These are phyloP conservation scores for Typhlichthys subterraneus DNA, from an alignment of 2,797 vertebrate genomes.

Conservation along the genomic window DNA sequence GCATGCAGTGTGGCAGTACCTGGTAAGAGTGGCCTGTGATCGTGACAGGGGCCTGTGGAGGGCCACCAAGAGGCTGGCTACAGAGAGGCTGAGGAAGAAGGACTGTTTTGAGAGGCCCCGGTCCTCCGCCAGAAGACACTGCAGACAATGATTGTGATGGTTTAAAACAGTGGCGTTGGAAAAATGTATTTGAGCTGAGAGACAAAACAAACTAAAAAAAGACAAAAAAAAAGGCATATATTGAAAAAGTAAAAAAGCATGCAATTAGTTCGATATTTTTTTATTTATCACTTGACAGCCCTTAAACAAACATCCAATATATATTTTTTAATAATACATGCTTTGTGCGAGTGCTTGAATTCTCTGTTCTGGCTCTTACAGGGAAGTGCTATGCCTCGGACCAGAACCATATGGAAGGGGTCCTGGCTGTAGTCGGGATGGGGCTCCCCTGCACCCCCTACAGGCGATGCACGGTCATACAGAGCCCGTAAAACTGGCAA, in stretches of 20 bases:
- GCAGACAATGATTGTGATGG: slow-evolving; percentile 17
- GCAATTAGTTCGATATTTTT: no score
- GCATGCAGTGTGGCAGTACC: slow-evolving; percentile 40
- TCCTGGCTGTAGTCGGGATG: slow-evolving; percentile 89
- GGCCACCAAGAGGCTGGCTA: slow-evolving; percentile 58
- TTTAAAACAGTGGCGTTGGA: background rate
- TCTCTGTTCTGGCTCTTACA: slow-evolving; percentile 69
- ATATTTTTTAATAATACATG: no score
- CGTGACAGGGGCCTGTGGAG: slow-evolving; percentile 68
- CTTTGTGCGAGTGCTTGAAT: background rate
- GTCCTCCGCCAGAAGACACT: slow-evolving; percentile 75
- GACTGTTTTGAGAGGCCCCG: slow-evolving; percentile 81
- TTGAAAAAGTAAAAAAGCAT: no score
- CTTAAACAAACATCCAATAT: no score
- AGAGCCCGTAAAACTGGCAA: slow-evolving; percentile 85
- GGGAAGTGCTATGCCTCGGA: slow-evolving; percentile 88
- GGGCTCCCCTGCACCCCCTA: slow-evolving; percentile 76
- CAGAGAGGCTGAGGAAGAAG: slow-evolving; percentile 75
- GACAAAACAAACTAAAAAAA: no score
- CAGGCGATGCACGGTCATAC: slow-evolving; percentile 85
- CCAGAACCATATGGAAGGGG: slow-evolving; percentile 90
- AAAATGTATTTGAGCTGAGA: no score
- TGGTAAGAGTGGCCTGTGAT: slow-evolving; percentile 68
- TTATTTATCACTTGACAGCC: no score
- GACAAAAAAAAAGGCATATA: no score